Conservation (phyloP, 2,888 invertebrate genomes). For the Dryococelus australis region DNA sequence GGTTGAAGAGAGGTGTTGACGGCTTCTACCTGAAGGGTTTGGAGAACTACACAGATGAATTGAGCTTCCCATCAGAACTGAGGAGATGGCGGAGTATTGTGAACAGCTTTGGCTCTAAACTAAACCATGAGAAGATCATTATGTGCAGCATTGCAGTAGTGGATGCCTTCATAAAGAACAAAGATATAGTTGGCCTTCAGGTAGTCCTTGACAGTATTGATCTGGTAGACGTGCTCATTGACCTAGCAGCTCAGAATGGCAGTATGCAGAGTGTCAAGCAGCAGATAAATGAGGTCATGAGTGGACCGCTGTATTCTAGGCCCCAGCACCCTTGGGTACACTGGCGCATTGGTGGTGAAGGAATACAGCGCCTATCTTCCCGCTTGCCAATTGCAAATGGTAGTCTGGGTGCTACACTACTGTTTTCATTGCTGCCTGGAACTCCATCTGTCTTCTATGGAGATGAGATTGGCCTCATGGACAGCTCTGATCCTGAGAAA, state of each 20-base stretch:
- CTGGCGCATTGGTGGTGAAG: slow-evolving; percentile 77
- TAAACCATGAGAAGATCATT: slow-evolving; percentile 63
- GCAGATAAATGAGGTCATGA: slow-evolving; percentile 66
- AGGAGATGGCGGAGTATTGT: slow-evolving; percentile 72
- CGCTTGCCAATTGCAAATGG: slow-evolving; percentile 64
- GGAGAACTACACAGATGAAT: slow-evolving; percentile 69
- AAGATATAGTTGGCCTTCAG: slow-evolving; percentile 62
- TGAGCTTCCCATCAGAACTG: slow-evolving; percentile 66
- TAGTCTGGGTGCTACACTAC: slow-evolving; percentile 71
- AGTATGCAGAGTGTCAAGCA: slow-evolving; percentile 64
- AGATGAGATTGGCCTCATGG: slow-evolving; percentile 82
- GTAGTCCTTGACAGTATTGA: slow-evolving; percentile 70
- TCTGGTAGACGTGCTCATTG: slow-evolving; percentile 73
- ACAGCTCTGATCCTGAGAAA: slow-evolving; percentile 64
- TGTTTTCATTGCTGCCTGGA: slow-evolving; percentile 85
- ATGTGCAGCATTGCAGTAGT: slow-evolving; percentile 71
- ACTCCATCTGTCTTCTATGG: slow-evolving; percentile 90
- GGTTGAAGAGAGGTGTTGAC: slow-evolving; percentile 81
- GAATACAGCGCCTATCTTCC: slow-evolving; percentile 68
- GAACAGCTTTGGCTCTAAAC: slow-evolving; percentile 46
- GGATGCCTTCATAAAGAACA: slow-evolving; percentile 58
- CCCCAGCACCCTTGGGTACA: slow-evolving; percentile 78
- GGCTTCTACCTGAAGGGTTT: slow-evolving; percentile 89
- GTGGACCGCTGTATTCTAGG: slow-evolving; percentile 66
- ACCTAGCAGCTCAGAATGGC: slow-evolving; percentile 62